Evolutionary conservation across 2,113 vertebrate genomes (phyloP).

Genomic region (Cyanoliseus patagonus): DNA sequence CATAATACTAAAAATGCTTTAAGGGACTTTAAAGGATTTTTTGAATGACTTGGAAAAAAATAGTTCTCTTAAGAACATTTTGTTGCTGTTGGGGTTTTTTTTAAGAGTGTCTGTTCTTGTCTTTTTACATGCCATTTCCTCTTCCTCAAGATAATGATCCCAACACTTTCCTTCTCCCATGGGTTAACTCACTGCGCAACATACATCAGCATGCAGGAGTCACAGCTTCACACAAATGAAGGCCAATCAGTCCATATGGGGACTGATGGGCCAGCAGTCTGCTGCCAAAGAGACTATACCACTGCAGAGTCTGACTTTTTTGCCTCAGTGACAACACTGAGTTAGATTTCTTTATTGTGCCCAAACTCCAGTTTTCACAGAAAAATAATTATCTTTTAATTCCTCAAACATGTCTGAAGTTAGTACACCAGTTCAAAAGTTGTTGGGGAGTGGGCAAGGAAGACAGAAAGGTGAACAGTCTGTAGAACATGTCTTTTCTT

Average conservation of each 20-base stretch:
- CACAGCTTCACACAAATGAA: background rate
- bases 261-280: background rate
- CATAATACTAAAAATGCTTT: background rate
- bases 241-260: background rate
- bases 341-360: background rate
- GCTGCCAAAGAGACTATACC: background rate
- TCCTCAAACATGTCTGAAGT: background rate
- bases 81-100: background rate
- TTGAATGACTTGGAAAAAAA: background rate
- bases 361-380: background rate
- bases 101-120: background rate
- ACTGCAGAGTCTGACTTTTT: background rate
- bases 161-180: background rate
- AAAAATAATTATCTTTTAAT: background rate
- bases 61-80: background rate
- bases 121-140: background rate
- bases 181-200: background rate
- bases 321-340: background rate
- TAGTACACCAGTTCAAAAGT: background rate
- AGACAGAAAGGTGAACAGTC: background rate
- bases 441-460: background rate
- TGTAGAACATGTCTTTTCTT: background rate
- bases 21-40: background rate
- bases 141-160: background rate
- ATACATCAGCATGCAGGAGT: background rate